Base-by-base conservation (phyloP, 2,113 vertebrate species). In the Tretioscincus oriximinensis region DNA sequence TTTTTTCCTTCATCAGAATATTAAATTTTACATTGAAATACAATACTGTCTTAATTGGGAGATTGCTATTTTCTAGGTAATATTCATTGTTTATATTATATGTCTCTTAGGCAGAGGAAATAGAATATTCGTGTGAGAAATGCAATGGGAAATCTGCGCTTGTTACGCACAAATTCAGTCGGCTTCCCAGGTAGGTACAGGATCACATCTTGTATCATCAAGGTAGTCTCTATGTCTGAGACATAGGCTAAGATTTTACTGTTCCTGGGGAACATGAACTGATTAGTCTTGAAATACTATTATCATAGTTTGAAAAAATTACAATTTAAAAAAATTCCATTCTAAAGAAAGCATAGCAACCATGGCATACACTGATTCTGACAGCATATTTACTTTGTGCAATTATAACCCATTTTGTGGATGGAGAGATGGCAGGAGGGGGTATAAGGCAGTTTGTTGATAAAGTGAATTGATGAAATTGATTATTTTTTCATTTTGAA, bases 91-190 rank as follows among this genome's bases (percentile, higher is more conserved):
- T 81, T 83, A 10, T 90, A 29, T 81, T 85, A 1, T 87, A 75
- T 41, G 5, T 89, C 88, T 69, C 76, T 88, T 87, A 94, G 94
- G 81, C 94, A 94, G 98, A 99, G 90, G 98, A 99, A 90, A 98
- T 99, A 0, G 98, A 99, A 75, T 99, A 99, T 92, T 97, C 97
- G 1, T 99, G 98, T 94, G 98, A 99, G 88, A 99, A 99, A 86
- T 99, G 98, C 92, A 96, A 93, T 68, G 97, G 97, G 2, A 99
- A 99, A 84, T 95, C 95, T 73, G 98, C 98, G 11, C 95, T 97
- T 69, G 98, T 99, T 77, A 96, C 91, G 2, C 98, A 99, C 89
- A 99, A 99, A 93, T 99, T 99, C 93, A 99, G 97, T 92, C 96
- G 96, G 87, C 94, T 99, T 71, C 98, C 98, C 83, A 98, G 98